A percentile compares a stretch with the other conserved stretches of the same genome.
These are phyloP conservation scores for Stegastes partitus DNA, from an alignment of 2,113 vertebrate genomes.

Conservation along the genomic window DNA sequence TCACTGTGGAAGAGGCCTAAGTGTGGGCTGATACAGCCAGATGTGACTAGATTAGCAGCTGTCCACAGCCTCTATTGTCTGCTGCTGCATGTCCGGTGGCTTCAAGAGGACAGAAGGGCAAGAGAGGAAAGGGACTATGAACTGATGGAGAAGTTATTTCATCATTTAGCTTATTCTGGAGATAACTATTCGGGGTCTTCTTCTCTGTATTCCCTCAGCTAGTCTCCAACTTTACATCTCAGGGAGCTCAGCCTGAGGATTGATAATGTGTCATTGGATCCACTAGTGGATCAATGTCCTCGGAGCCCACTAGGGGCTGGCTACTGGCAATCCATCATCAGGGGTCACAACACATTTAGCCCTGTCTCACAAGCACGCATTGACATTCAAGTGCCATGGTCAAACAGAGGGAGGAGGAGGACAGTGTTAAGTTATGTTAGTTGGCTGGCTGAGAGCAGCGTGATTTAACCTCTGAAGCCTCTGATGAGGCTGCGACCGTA, in stretches of 20 bases:
- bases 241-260: constrained; percentile 34
- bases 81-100: constrained; percentile 24
- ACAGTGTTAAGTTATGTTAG: constrained; percentile 53
- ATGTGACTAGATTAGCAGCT: constrained; percentile 61
- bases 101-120: constrained; percentile 22
- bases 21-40: constrained; percentile 53
- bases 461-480: constrained; percentile 48
- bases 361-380: constrained; percentile 65
- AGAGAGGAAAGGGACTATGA: constrained; percentile 1
- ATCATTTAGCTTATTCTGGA: constrained; percentile 26
- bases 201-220: not conserved
- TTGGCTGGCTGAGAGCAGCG: constrained; percentile 13
- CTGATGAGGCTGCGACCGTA: constrained; percentile 27
- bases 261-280: constrained; percentile 70
- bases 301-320: constrained; percentile 48
- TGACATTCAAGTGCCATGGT: constrained; percentile 72
- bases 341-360: constrained; percentile 74
- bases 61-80: constrained; percentile 37
- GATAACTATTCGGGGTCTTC: constrained; percentile 9
- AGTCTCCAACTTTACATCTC: constrained; percentile 25
- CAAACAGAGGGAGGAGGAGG: constrained; percentile 31
- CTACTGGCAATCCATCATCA: constrained; percentile 73
- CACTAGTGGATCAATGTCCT: constrained; percentile 68
- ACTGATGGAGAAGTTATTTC: constrained; percentile 13
- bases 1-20: constrained; percentile 42